Evolutionary conservation across 2,113 vertebrate genomes (phyloP).

Genomic region (Rana temporaria): DNA sequence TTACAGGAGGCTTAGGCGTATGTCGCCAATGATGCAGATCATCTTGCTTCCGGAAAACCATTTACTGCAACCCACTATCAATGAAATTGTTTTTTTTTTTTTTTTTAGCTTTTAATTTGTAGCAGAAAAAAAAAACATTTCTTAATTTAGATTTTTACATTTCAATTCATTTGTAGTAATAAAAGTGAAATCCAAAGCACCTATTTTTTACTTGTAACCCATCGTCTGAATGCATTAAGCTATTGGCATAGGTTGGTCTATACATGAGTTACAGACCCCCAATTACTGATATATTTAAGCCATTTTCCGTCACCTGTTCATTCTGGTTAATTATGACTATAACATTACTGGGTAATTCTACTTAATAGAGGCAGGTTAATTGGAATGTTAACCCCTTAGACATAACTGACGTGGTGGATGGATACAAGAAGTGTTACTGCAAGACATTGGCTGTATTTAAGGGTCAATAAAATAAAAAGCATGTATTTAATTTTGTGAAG

Average conservation of each 20-base stretch:
- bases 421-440: not conserved
- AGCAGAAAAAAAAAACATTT: conserved; percentile 19
- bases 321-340: conserved; percentile 20
- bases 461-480: conserved; percentile 24
- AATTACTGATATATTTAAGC: conserved; percentile 10
- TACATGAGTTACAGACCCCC: not conserved
- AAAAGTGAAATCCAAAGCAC: not conserved
- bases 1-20: conserved; percentile 32
- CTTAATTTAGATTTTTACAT: not conserved
- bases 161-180: not conserved
- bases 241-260: not conserved
- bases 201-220: not conserved
- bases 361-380: conserved; percentile 31
- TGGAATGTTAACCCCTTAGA: conserved; percentile 31
- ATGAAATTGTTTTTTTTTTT: conserved; percentile 11
- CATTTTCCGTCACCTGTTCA: conserved; percentile 12
- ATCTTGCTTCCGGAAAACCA: conserved; percentile 24
- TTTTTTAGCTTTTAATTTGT: not conserved
- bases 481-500: conserved; percentile 23
- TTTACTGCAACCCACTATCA: conserved; percentile 18
- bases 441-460: conserved; percentile 8
- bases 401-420: too few relatives aligned
- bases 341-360: conserved; percentile 20
- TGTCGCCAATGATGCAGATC: conserved; percentile 22
- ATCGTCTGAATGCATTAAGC: not conserved